A percentile compares a stretch with the other conserved stretches of the same genome.
phyloP scores from a whole-genome alignment of 1,140 invertebrate genomes.

The Drosophila cardini region DNA sequence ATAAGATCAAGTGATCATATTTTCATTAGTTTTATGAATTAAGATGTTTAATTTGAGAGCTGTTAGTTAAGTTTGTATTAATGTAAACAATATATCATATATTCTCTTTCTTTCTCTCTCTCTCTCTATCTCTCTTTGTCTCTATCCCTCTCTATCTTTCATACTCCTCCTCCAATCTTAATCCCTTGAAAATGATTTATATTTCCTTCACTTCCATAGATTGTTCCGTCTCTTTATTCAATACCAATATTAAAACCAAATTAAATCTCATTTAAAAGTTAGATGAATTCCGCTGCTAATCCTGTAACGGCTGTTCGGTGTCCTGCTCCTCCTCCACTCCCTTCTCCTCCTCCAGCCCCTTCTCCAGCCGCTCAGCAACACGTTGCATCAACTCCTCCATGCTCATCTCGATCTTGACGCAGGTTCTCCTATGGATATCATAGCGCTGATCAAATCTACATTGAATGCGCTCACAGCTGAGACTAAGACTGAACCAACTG shows the following conservation, averaged over 20 bases:
- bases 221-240: too few relatives aligned
- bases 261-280: not conserved
- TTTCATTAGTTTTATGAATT: too few relatives aligned
- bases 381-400: conserved; percentile 81
- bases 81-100: too few relatives aligned
- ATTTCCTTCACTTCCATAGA: too few relatives aligned
- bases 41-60: too few relatives aligned
- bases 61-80: too few relatives aligned
- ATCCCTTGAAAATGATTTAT: too few relatives aligned
- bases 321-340: conserved; percentile 47
- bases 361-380: conserved; percentile 63
- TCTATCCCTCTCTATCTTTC: too few relatives aligned
- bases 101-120: too few relatives aligned
- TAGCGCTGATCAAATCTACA: conserved; percentile 73
- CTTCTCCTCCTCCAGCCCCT: conserved; percentile 58
- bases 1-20: too few relatives aligned
- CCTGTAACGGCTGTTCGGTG: conserved; percentile 4
- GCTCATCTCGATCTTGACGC: conserved; percentile 79
- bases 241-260: not conserved
- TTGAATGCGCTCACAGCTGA: conserved; percentile 71
- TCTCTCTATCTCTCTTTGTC: too few relatives aligned
- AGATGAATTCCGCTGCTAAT: not conserved
- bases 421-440: conserved; percentile 52
- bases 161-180: too few relatives aligned
- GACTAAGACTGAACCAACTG: conserved; percentile 65